Conservation (phyloP, 2,797 vertebrate genomes). For the Benthosema pterotum region DNA sequence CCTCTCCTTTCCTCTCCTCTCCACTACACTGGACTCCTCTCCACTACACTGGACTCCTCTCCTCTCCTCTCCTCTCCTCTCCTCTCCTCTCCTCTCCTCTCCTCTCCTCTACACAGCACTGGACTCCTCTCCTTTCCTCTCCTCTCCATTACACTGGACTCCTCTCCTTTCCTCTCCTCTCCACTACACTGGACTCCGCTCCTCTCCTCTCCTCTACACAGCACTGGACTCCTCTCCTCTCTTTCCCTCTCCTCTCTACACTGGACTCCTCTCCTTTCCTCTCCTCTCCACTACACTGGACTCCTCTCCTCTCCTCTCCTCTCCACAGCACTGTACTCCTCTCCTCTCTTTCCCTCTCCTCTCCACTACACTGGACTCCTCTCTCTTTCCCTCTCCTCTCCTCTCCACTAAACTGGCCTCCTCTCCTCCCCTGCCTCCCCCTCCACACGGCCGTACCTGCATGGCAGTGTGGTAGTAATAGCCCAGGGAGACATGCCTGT, state of each 20-base stretch:
- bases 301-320: neutral
- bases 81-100: no score
- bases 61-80: no score
- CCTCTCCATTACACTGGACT: no score
- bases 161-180: no score
- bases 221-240: neutral
- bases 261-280: neutral
- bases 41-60: neutral
- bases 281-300: neutral
- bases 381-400: neutral
- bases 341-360: neutral
- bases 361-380: neutral
- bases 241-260: neutral
- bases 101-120: no score
- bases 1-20: neutral
- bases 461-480: conserved; percentile 43
- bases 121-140: no score
- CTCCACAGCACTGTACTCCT: no score
- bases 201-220: no score
- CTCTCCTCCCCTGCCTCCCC: conserved; percentile 16
- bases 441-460: conserved; percentile 14
- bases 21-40: no score
- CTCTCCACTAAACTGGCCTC: no score
- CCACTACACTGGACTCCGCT: no score
- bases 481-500: conserved; percentile 62